Evolutionary conservation across 2,797 vertebrate species (phyloP), one percentile per base, ranked within the genome.

Genomic region (Parambassis ranga): DNA sequence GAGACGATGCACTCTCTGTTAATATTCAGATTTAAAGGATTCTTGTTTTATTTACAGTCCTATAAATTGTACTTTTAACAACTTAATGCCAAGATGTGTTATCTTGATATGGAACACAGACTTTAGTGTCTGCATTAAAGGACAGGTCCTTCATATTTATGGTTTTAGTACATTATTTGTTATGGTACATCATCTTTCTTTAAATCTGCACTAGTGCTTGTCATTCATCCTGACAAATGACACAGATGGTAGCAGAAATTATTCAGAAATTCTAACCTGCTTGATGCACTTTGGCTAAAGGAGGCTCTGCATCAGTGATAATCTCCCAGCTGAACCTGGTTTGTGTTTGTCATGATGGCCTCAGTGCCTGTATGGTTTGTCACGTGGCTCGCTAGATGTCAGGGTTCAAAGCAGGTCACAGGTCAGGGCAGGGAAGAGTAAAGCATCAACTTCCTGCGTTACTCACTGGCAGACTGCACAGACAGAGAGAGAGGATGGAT

Each of bases 361-460:
- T 72, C 50, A 58, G 75, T 67, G 67, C 77, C 77, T 87, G 64
- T 38, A 48, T 23, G 58, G 71, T 63, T 65, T 28, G 64, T 87
- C 82, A 84, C 50, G 44, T 87, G 82, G 28, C 51, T 68, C 3
- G 5, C 48, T 6, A 10, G 56, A 66, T 84, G 81, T 81, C 72
- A 71, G 39, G 67, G 84, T 75, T 84, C 77, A 77, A 35, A 79
- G 55, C 52, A 56, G 86, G 84, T 87, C 81, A 81, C 7, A 27
- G 85, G 73, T 85, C 77, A 76, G 58, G 30, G 65, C 72, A 72
- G 37, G 36, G 71, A 77, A 71, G 52, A 86, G 70, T 57, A 64
- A 72, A 71, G 75, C 76, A 49, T 81, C 58, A 62, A 77, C 89
- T 91, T 91, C 87, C 89, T 89, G 86, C 41, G 15, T 85, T 86